Conservation (phyloP, 35 echinoderm and acorn worm genomes). For the Strongylocentrotus purpuratus region DNA sequence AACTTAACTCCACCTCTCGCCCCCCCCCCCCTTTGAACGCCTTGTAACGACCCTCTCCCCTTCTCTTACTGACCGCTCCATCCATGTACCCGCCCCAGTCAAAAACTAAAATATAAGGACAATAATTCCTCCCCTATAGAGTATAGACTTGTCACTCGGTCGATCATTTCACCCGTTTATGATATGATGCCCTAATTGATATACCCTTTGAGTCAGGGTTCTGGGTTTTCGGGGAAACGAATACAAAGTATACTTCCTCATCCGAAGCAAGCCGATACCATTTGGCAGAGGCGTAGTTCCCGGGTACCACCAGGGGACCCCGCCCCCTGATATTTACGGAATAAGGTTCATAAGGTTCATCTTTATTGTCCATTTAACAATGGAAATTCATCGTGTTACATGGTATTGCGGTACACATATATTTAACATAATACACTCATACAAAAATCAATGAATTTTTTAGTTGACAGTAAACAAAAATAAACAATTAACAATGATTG, state of each 20-base stretch:
- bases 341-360: too few species aligned
- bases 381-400: too few species aligned
- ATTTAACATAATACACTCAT: too few species aligned
- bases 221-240: background rate
- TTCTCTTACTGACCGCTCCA: background rate
- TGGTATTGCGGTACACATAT: too few species aligned
- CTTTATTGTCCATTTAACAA: too few species aligned
- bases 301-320: background rate
- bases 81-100: background rate
- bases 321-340: background rate
- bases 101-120: too few species aligned
- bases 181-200: background rate
- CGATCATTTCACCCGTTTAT: background rate
- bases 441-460: too few species aligned
- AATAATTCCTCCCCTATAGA: background rate
- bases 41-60: too few species aligned
- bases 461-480: too few species aligned
- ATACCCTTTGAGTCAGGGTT: background rate
- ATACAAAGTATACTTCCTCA: background rate
- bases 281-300: background rate
- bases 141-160: background rate
- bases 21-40: too few species aligned
- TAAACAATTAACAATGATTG: too few species aligned
- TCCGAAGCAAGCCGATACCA: background rate
- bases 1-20: too few species aligned